phyloP scores from a whole-genome alignment of 2,888 invertebrate species.

The Drosophila nr. medialis region DNA sequence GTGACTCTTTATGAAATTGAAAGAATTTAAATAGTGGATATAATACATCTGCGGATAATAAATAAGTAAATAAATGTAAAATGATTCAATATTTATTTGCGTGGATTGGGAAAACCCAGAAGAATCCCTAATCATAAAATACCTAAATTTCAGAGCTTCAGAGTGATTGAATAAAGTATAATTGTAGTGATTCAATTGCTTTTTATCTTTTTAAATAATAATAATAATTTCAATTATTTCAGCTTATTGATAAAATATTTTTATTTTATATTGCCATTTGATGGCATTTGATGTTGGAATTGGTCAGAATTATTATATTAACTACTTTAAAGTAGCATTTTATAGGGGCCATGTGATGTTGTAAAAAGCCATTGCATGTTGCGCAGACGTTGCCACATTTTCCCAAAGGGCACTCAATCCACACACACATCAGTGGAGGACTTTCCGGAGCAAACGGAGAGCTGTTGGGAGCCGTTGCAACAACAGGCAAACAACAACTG shows the following conservation, averaged over 20 bases:
- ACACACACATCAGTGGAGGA: slow-evolving; percentile 18
- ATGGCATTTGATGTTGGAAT: neutral
- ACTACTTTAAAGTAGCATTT: neutral
- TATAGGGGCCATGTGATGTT: slow-evolving; percentile 19
- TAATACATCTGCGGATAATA: too few species aligned
- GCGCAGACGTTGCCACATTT: slow-evolving; percentile 26
- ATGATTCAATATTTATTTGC: neutral
- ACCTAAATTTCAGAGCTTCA: neutral
- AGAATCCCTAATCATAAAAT: neutral
- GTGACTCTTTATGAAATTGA: too few species aligned
- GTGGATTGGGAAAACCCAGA: neutral
- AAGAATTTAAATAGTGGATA: too few species aligned
- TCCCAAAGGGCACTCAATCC: slow-evolving; percentile 43
- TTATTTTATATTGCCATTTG: neutral
- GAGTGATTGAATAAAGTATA: neutral
- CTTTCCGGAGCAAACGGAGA: slow-evolving; percentile 9
- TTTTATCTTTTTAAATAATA: neutral
- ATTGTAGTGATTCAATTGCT: fast-evolving
- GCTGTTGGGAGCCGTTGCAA: slow-evolving; percentile 36
- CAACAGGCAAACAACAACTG: slow-evolving; percentile 22
- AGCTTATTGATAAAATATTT: neutral
- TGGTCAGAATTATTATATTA: neutral
- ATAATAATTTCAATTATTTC: too few species aligned
- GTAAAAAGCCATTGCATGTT: slow-evolving; percentile 37
- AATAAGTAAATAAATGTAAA: neutral